A percentile compares a stretch with the other conserved stretches of the same genome.
Conservation (phyloP, 2,113 vertebrate genomes). For the Acrocephalus arundinaceus region DNA sequence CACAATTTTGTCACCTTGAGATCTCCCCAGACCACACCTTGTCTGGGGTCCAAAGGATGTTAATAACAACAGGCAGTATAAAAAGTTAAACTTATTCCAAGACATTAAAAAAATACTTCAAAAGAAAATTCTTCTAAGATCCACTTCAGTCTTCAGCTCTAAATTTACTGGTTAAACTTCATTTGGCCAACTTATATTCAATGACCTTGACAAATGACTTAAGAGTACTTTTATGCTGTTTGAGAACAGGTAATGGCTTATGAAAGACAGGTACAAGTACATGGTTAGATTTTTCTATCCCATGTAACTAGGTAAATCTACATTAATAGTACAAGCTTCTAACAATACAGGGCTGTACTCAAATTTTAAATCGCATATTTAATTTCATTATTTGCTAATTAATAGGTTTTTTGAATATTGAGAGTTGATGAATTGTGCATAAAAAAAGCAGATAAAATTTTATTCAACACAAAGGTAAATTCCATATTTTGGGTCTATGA, state of each 20-base stretch:
- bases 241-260: neutral
- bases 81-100: slow-evolving; percentile 15
- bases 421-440: neutral
- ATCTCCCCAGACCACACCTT: slow-evolving; percentile 28
- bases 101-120: neutral
- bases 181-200: neutral
- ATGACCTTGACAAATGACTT: neutral
- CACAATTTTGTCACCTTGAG: slow-evolving; percentile 45
- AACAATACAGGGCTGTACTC: neutral
- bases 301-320: neutral
- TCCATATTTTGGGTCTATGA: neutral
- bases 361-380: neutral
- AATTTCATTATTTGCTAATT: neutral
- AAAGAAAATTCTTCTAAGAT: neutral
- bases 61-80: slow-evolving; percentile 47
- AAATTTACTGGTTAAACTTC: neutral
- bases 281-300: neutral
- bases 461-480: neutral
- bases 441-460: neutral
- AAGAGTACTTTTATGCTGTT: neutral
- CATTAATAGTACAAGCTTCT: neutral
- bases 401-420: neutral
- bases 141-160: neutral
- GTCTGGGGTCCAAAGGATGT: neutral
- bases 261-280: neutral